A percentile compares a stretch with the other conserved stretches of the same genome.
Evolutionary conservation across 2,797 vertebrate genomes (phyloP).

Genomic region (Rousettus madagascariensis): DNA sequence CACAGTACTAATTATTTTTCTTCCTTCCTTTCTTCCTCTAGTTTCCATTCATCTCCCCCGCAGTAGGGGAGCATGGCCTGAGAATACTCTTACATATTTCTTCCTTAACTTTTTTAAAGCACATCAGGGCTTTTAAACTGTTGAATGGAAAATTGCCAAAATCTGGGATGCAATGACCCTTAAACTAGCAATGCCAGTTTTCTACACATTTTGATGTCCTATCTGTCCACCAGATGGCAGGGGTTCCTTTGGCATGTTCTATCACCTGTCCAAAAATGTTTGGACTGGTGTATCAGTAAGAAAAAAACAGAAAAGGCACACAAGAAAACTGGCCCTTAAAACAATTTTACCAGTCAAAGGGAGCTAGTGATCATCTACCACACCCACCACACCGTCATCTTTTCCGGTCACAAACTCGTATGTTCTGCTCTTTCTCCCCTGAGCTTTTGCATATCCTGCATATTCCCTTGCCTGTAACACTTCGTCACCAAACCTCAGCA

Average conservation of each 20-base stretch:
- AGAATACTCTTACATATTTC: neutral
- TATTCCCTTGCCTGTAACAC: neutral
- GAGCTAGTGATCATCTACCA: neutral
- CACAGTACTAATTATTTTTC: neutral
- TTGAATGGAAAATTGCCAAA: neutral
- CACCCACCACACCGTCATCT: neutral
- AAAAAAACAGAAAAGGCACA: neutral
- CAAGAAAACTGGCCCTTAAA: neutral
- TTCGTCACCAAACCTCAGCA: neutral
- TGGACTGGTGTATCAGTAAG: neutral
- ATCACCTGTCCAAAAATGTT: neutral
- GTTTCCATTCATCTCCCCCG: neutral
- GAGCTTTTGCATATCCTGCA: neutral
- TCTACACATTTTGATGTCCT: neutral
- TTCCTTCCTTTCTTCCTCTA: neutral
- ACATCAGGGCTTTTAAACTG: neutral
- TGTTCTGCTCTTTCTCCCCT: neutral
- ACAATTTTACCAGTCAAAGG: neutral
- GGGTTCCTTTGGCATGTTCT: conserved; percentile 21
- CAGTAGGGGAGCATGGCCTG: neutral
- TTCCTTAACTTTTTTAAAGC: neutral
- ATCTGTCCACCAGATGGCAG: conserved; percentile 68
- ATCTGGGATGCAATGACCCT: neutral
- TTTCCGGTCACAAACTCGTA: neutral
- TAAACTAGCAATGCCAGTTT: neutral